phyloP scores from a whole-genome alignment of 2,797 vertebrate genomes.

The Cygnus olor region DNA sequence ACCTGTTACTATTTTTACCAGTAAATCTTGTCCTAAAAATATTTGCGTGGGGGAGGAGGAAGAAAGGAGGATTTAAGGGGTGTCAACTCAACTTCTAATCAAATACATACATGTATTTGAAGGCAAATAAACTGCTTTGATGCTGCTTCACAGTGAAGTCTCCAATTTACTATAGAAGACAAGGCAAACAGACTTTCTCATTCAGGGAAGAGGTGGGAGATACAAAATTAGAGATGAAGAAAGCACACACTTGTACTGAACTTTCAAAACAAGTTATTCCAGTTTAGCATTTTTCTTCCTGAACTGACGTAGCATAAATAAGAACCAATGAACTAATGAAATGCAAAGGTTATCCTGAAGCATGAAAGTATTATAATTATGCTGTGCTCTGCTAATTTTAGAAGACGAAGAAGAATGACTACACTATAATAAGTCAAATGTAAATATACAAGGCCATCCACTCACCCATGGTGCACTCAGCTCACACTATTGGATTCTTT shows the following conservation, averaged over 20 bases:
- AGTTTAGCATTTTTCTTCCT: constrained; percentile 64
- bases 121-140: constrained; percentile 42
- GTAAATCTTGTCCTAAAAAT: constrained; percentile 52
- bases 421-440: constrained; percentile 39
- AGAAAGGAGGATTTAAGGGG: neutral
- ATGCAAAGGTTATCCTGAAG: constrained; percentile 67
- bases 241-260: constrained; percentile 57
- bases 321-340: constrained; percentile 60
- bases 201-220: constrained; percentile 25
- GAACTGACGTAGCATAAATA: constrained; percentile 59
- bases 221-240: constrained; percentile 49
- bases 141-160: neutral
- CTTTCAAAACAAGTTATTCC: constrained; percentile 71
- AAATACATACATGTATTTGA: constrained; percentile 4
- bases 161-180: neutral
- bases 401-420: constrained; percentile 40
- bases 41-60: neutral
- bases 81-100: constrained; percentile 43
- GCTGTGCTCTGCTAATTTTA: constrained; percentile 69
- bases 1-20: constrained; percentile 57
- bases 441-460: constrained; percentile 36
- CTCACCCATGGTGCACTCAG: neutral
- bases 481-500: neutral
- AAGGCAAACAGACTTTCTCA: constrained; percentile 9
- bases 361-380: constrained; percentile 69